phyloP scores from a whole-genome alignment of 2,113 vertebrate species.

The Marcusenius ussheri region DNA sequence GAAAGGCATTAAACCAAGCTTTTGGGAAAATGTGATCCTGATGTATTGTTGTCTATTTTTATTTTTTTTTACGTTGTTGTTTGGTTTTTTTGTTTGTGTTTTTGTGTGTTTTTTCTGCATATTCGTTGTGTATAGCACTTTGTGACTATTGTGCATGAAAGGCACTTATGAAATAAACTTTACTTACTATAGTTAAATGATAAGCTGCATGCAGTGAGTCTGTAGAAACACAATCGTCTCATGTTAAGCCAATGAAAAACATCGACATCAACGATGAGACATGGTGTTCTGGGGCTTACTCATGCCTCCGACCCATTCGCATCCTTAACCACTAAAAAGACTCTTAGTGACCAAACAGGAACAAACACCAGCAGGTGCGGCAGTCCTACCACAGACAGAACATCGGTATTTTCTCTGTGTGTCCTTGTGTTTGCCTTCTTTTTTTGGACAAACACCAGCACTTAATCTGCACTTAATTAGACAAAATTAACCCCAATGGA shows the following conservation, averaged over 20 bases:
- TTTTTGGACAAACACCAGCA: not conserved
- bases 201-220: not conserved
- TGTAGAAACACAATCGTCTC: not conserved
- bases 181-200: not conserved
- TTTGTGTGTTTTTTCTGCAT: too few relatives aligned
- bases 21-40: too few relatives aligned
- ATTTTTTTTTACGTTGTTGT: too few relatives aligned
- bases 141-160: too few relatives aligned
- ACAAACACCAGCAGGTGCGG: not conserved
- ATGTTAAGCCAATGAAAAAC: not conserved
- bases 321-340: not conserved
- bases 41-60: too few relatives aligned
- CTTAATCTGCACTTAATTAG: slow-evolving; percentile 1
- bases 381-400: not conserved
- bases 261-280: not conserved
- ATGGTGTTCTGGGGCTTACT: not conserved
- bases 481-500: not conserved
- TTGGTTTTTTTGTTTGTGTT: too few relatives aligned
- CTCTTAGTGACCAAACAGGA: not conserved
- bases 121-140: too few relatives aligned
- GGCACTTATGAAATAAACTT: too few relatives aligned
- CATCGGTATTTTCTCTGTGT: not conserved
- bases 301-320: not conserved
- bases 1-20: not conserved
- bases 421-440: not conserved